A percentile compares a stretch with the other conserved stretches of the same genome.
phyloP scores from a whole-genome alignment of 2,888 invertebrate genomes.

The Phasia obesa region DNA sequence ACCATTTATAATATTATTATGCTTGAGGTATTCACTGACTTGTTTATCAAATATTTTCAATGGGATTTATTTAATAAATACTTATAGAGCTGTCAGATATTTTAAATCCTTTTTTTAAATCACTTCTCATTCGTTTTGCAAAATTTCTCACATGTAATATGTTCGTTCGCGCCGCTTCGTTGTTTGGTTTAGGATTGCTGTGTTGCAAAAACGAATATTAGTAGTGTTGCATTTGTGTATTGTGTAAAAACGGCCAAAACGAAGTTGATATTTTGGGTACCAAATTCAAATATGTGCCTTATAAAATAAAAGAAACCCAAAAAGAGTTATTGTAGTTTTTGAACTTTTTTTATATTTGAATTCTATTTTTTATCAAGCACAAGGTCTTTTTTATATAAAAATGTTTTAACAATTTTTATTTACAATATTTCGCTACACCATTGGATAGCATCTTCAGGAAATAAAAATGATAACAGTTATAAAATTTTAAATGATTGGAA shows the following conservation, averaged over 20 bases:
- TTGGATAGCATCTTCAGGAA: too few relatives aligned
- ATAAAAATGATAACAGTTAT: too few relatives aligned
- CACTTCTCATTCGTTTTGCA: constrained; percentile 46
- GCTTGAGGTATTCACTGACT: background rate
- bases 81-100: background rate
- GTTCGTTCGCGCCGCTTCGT: constrained; percentile 67
- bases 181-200: constrained; percentile 61
- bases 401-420: too few relatives aligned
- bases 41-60: background rate
- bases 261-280: background rate
- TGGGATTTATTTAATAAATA: background rate
- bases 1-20: background rate
- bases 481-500: too few relatives aligned
- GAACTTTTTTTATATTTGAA: too few relatives aligned
- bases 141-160: constrained; percentile 48
- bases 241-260: constrained; percentile 35
- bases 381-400: too few relatives aligned
- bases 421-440: too few relatives aligned
- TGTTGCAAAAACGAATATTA: background rate
- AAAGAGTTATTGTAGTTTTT: too few relatives aligned
- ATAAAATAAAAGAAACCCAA: too few relatives aligned
- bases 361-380: too few relatives aligned
- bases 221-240: background rate
- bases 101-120: constrained; percentile 32
- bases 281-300: too few relatives aligned